Evolutionary conservation across 2,113 vertebrate species (phyloP).

Genomic region (Crotophaga sulcirostris): DNA sequence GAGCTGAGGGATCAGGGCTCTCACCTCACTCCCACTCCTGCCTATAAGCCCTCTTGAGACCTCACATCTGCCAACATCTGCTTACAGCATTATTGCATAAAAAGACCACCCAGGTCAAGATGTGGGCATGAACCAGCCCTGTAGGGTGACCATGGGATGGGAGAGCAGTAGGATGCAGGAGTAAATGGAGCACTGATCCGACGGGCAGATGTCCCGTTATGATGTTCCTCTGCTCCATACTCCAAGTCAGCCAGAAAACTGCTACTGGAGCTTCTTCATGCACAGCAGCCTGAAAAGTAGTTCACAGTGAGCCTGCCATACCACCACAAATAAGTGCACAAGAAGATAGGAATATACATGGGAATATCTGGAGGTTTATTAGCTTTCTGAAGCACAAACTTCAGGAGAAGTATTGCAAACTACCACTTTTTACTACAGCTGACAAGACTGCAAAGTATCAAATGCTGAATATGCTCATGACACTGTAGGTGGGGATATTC

Average conservation of each 20-base stretch:
- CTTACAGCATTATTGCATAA: background rate
- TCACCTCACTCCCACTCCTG: background rate
- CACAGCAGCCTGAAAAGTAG: background rate
- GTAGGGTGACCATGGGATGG: fast-evolving
- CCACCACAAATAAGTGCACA: background rate
- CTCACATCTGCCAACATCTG: background rate
- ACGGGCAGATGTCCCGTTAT: fast-evolving
- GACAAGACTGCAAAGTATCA: background rate
- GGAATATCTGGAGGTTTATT: background rate
- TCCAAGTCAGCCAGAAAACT: background rate
- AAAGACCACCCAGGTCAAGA: background rate
- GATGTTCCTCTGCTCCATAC: background rate
- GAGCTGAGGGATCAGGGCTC: background rate
- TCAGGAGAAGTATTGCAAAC: background rate
- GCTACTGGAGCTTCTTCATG: background rate
- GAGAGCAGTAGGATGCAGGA: background rate
- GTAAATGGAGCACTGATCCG: fast-evolving
- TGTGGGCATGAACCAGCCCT: background rate
- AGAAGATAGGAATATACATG: fast-evolving
- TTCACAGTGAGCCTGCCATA: background rate
- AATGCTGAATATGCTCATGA: background rate
- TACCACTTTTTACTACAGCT: background rate
- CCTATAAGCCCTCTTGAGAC: fast-evolving
- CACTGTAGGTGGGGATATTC: background rate
- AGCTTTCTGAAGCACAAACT: background rate